Evolutionary conservation across 2,888 invertebrate species (phyloP).

Genomic region (Euspilapteryx auroguttella): DNA sequence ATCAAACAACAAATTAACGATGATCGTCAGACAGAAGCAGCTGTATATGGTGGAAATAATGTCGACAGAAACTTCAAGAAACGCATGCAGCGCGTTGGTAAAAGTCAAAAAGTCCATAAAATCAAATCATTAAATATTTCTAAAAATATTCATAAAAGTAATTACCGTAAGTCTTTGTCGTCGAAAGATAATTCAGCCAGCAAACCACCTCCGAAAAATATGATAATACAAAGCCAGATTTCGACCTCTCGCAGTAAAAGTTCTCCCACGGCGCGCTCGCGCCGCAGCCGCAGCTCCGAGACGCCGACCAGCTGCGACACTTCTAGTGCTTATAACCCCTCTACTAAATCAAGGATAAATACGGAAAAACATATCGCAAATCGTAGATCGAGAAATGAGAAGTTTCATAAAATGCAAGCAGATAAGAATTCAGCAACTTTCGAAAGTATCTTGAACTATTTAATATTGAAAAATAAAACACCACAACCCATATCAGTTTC

Average conservation of each 20-base stretch:
- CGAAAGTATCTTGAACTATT: too few species aligned
- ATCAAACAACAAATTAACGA: slow-evolving; percentile 24
- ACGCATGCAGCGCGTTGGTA: too few species aligned
- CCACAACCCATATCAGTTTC: background rate
- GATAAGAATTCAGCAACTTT: background rate
- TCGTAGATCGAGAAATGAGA: background rate
- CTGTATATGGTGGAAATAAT: too few species aligned
- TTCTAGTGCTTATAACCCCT: too few species aligned
- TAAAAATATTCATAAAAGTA: slow-evolving; percentile 12
- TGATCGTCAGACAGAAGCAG: slow-evolving; percentile 11
- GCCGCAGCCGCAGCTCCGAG: background rate
- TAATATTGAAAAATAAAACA: background rate
- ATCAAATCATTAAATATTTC: slow-evolving; percentile 46
- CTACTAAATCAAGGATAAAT: too few species aligned
- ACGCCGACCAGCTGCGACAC: background rate
- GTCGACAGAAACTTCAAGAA: too few species aligned
- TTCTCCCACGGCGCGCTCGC: slow-evolving; percentile 13
- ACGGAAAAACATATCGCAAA: too few species aligned
- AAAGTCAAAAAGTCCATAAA: slow-evolving; percentile 30
- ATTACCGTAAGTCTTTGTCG: slow-evolving; percentile 12
- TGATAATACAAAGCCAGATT: slow-evolving; percentile 2
- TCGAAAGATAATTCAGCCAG: too few species aligned
- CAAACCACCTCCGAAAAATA: too few species aligned
- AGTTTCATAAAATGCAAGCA: too few species aligned
- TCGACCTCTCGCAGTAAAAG: slow-evolving; percentile 17